Conservation (phyloP, 2,888 invertebrate genomes). For the Lamproptera curius region DNA sequence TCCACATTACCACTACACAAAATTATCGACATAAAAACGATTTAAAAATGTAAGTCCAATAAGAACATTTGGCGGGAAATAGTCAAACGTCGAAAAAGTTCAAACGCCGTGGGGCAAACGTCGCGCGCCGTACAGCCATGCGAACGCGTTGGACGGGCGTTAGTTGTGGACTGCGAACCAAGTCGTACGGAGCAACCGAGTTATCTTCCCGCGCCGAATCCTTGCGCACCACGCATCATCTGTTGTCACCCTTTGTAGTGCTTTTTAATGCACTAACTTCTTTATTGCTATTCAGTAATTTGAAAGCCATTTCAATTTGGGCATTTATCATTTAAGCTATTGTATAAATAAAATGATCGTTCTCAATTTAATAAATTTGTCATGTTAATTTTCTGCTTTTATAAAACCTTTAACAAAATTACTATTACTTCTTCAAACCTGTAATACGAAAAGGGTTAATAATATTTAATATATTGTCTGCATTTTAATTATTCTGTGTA, state of each 20-base stretch:
- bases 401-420: too few relatives aligned
- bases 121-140: constrained; percentile 33
- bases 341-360: too few relatives aligned
- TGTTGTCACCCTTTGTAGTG: constrained; percentile 45
- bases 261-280: constrained; percentile 42
- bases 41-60: constrained; percentile 31
- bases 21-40: constrained; percentile 40
- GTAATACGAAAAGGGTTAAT: too few relatives aligned
- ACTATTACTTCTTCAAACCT: too few relatives aligned
- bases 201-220: constrained; percentile 55
- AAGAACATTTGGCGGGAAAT: constrained; percentile 55
- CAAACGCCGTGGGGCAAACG: constrained; percentile 32
- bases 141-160: constrained; percentile 41
- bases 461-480: too few relatives aligned
- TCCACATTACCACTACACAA: constrained; percentile 35
- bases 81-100: constrained; percentile 62
- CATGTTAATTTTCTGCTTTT: too few relatives aligned
- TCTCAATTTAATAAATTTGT: too few relatives aligned
- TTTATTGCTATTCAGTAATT: constrained; percentile 29
- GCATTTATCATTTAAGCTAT: not conserved
- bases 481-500: too few relatives aligned
- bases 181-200: constrained; percentile 41
- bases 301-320: constrained; percentile 2
- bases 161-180: constrained; percentile 56
- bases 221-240: constrained; percentile 56